These are phyloP conservation scores for Pithecia hirsuta DNA, from an alignment of 2,797 vertebrate genomes.

Conservation along the genomic window DNA sequence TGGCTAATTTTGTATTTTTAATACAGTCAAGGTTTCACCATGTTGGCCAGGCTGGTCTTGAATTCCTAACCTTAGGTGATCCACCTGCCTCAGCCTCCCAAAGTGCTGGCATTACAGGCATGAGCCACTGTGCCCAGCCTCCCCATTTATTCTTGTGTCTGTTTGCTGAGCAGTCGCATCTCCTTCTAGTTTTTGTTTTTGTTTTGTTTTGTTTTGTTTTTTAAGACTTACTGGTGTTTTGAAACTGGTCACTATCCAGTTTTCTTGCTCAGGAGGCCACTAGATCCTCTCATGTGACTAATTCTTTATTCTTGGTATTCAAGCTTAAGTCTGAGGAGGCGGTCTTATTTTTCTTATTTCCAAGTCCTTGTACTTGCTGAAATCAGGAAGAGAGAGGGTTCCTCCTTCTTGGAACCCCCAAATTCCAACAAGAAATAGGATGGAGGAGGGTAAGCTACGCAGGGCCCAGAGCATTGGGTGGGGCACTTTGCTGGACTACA, in stretches of 20 bases:
- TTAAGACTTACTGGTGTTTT: not conserved
- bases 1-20: not conserved
- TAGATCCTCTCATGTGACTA: not conserved
- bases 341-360: not conserved
- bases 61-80: not conserved
- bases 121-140: not conserved
- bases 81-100: not conserved
- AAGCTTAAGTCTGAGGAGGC: not conserved
- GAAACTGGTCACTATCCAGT: not conserved
- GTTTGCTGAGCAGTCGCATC: not conserved
- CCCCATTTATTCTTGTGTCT: not conserved
- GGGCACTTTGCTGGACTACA: not conserved
- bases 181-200: not conserved
- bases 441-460: not conserved
- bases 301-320: constrained; percentile 26
- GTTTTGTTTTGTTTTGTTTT: not conserved
- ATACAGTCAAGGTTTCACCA: not conserved
- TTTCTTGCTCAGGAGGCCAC: not conserved
- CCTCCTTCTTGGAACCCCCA: not conserved
- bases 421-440: not conserved
- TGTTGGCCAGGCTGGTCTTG: not conserved
- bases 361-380: not conserved
- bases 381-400: not conserved
- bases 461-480: not conserved
- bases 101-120: not conserved